A percentile compares a stretch with the other conserved stretches of the same genome.
Evolutionary conservation across 2,113 vertebrate species (phyloP).

Genomic region (Stegastes partitus): DNA sequence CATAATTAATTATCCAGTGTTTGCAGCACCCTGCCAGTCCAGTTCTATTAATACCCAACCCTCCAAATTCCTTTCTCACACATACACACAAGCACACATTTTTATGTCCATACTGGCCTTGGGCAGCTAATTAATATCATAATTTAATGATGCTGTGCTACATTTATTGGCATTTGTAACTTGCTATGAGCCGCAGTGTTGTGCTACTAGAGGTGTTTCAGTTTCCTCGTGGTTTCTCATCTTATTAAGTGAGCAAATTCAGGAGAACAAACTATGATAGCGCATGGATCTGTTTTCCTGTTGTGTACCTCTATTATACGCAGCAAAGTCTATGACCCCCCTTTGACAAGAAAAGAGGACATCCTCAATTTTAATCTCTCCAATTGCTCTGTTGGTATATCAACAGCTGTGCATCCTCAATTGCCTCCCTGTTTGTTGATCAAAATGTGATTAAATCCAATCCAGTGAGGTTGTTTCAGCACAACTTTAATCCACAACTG

Average conservation of each 20-base stretch:
- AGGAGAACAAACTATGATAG: slow-evolving; percentile 13
- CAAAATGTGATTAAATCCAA: slow-evolving; percentile 50
- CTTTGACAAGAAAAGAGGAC: slow-evolving; percentile 4
- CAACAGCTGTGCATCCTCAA: slow-evolving; percentile 27
- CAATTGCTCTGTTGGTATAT: slow-evolving; percentile 36
- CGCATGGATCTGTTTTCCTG: slow-evolving; percentile 31
- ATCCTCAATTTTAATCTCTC: slow-evolving; percentile 34
- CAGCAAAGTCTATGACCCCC: slow-evolving; percentile 18
- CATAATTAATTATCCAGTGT: slow-evolving; percentile 76
- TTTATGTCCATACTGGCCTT: slow-evolving; percentile 58
- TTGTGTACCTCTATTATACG: slow-evolving; percentile 23
- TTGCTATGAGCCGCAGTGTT: slow-evolving; percentile 39
- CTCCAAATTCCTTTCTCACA: slow-evolving; percentile 32
- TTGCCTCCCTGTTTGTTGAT: slow-evolving; percentile 19
- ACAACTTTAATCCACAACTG: slow-evolving; percentile 44
- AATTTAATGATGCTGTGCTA: slow-evolving; percentile 62
- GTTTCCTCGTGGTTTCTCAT: slow-evolving; percentile 32
- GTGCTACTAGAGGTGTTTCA: slow-evolving; percentile 22
- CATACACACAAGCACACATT: slow-evolving; percentile 32
- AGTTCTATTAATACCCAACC: slow-evolving; percentile 65
- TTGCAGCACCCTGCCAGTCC: slow-evolving; percentile 62
- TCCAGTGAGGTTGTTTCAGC: slow-evolving; percentile 26
- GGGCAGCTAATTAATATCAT: slow-evolving; percentile 73
- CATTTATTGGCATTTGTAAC: slow-evolving; percentile 72
- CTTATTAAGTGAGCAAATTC: slow-evolving; percentile 22